Evolutionary conservation across 2,888 invertebrate genomes (phyloP).

Genomic region (Nasonia oneida): DNA sequence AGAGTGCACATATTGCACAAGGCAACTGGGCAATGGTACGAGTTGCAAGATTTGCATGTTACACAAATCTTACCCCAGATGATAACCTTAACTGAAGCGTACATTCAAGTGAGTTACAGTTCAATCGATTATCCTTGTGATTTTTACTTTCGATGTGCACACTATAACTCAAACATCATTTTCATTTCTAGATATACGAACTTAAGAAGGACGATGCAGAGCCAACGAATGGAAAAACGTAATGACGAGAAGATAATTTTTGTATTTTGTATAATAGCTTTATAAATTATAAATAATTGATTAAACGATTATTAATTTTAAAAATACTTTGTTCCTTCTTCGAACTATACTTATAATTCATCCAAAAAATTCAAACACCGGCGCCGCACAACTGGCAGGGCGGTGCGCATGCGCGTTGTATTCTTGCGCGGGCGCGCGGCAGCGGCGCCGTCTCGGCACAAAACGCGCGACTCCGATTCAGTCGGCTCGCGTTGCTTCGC

Average conservation of each 20-base stretch:
- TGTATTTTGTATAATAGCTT: slow-evolving; percentile 40
- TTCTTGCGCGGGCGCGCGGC: not conserved
- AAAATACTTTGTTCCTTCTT: not conserved
- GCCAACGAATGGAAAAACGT: slow-evolving; percentile 38
- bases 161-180: not conserved
- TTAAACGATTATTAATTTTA: not conserved
- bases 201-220: slow-evolving; percentile 57
- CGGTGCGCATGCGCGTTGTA: not conserved
- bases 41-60: slow-evolving; percentile 96
- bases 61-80: slow-evolving; percentile 99
- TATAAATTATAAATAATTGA: slow-evolving; percentile 51
- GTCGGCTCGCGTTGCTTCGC: slow-evolving; percentile 57
- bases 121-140: not conserved
- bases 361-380: not conserved
- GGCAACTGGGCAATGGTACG: slow-evolving; percentile 89
- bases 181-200: slow-evolving; percentile 74
- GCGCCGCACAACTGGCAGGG: too few species aligned
- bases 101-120: slow-evolving; percentile 88
- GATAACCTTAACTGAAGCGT: slow-evolving; percentile 99
- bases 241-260: slow-evolving; percentile 30
- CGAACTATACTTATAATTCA: too few species aligned
- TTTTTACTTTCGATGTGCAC: not conserved
- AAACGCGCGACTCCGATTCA: slow-evolving; percentile 24
- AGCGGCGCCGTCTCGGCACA: not conserved
- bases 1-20: slow-evolving; percentile 95